phyloP scores from a whole-genome alignment of 2,797 vertebrate genomes.

The Melanotaenia pygmaea region DNA sequence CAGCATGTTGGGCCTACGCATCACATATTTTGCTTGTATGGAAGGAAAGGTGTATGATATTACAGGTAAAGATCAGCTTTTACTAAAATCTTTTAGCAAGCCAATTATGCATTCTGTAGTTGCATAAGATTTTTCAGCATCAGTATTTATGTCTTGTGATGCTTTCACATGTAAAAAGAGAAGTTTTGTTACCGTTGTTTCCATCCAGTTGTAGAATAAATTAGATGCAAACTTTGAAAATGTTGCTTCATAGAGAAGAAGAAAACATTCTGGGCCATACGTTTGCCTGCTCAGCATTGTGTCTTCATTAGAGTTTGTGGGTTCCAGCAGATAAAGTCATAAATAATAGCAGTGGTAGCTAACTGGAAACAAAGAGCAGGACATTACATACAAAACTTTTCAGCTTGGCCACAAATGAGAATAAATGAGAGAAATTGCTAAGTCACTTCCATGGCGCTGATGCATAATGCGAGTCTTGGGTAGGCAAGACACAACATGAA shows the following conservation, averaged over 20 bases:
- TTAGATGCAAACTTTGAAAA: background rate
- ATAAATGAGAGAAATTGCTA: too few species aligned
- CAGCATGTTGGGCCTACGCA: constrained; percentile 93
- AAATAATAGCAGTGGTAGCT: background rate
- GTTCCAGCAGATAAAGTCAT: too few species aligned
- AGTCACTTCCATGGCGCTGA: background rate
- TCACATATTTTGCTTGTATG: constrained; percentile 95
- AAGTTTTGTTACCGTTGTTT: background rate
- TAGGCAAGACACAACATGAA: background rate
- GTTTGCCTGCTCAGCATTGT: background rate
- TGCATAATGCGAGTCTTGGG: background rate
- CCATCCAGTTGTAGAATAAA: background rate
- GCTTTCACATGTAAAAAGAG: background rate
- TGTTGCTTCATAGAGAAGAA: background rate
- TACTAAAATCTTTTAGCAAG: background rate
- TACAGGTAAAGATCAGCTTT: constrained; percentile 83
- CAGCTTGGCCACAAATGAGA: too few species aligned
- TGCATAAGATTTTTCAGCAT: background rate
- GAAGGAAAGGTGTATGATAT: constrained; percentile 94
- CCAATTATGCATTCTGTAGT: background rate
- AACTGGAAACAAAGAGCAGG: too few species aligned
- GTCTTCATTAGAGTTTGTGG: too few species aligned
- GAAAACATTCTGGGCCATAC: background rate
- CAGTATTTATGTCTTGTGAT: background rate
- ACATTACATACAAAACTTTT: background rate